These are phyloP conservation scores for Brachionus rubens DNA, from an alignment of 1,140 invertebrate species.

Conservation along the genomic window DNA sequence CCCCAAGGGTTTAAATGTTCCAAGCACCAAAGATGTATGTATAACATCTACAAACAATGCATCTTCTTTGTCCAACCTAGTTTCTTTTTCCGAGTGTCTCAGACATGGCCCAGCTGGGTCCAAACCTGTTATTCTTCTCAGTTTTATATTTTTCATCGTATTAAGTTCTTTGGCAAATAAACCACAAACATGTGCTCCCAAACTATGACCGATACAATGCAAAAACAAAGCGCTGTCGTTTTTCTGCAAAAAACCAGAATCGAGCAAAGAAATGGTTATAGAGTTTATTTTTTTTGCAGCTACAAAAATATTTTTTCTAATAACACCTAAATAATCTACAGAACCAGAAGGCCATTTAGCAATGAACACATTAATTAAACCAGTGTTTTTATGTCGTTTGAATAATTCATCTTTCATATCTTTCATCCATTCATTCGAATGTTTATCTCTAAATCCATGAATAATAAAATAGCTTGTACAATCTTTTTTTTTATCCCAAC, in stretches of 20 bases:
- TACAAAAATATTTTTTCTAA: no score
- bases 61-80: background rate
- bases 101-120: constrained; percentile 31
- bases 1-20: constrained; percentile 61
- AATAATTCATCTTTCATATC: background rate
- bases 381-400: background rate
- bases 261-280: no score
- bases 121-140: background rate
- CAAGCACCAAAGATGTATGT: background rate
- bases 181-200: constrained; percentile 42
- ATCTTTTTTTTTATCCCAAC: background rate
- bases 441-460: background rate
- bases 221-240: background rate
- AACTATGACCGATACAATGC: constrained; percentile 43
- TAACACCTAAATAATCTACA: background rate
- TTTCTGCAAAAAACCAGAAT: background rate
- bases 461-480: background rate
- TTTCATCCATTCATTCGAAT: background rate
- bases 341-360: background rate
- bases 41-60: constrained; percentile 13
- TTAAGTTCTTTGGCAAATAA: background rate
- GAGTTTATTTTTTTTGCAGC: no score
- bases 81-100: background rate
- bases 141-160: background rate
- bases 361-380: background rate